These are phyloP conservation scores for Brachyalestes nurse DNA, from an alignment of 2,797 vertebrate species.

Conservation along the genomic window DNA sequence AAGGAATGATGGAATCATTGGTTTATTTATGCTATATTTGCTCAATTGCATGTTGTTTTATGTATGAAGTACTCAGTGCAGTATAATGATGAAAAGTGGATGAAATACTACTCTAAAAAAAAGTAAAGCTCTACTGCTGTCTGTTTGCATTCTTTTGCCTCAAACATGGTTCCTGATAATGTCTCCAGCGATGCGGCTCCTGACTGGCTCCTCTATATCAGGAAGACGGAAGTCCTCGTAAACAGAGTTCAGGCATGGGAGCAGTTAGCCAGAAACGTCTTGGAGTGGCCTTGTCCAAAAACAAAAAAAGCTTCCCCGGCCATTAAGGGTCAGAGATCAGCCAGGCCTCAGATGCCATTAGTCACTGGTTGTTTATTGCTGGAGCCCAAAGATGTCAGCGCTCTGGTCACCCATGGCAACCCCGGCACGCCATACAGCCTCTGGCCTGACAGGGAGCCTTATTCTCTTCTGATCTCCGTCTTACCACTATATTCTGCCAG, in stretches of 20 bases:
- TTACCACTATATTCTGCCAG: conserved; percentile 10
- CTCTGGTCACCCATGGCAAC: conserved; percentile 82
- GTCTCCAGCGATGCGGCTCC: not conserved
- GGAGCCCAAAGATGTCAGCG: conserved; percentile 80
- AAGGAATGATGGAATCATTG: not conserved
- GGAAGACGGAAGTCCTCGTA: conserved; percentile 63
- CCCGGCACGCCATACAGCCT: conserved; percentile 69
- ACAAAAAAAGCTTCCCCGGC: conserved; percentile 60
- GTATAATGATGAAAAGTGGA: not conserved
- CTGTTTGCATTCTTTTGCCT: not conserved
- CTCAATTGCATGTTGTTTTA: not conserved
- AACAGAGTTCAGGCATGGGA: conserved; percentile 62
- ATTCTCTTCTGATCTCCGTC: conserved; percentile 64
- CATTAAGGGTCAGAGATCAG: conserved; percentile 83
- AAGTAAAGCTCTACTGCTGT: not conserved
- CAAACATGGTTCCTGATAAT: conserved; percentile 37
- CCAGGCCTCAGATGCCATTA: conserved; percentile 86
- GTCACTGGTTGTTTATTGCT: conserved; percentile 82
- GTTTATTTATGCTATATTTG: not conserved
- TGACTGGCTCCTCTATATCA: conserved; percentile 22
- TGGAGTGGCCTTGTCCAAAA: conserved; percentile 71
- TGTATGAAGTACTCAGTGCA: not conserved
- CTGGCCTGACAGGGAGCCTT: conserved; percentile 67
- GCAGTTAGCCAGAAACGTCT: conserved; percentile 57
- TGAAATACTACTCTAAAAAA: not conserved